Base-by-base conservation (phyloP, 2,797 vertebrate species). In the Mus minutoides region DNA sequence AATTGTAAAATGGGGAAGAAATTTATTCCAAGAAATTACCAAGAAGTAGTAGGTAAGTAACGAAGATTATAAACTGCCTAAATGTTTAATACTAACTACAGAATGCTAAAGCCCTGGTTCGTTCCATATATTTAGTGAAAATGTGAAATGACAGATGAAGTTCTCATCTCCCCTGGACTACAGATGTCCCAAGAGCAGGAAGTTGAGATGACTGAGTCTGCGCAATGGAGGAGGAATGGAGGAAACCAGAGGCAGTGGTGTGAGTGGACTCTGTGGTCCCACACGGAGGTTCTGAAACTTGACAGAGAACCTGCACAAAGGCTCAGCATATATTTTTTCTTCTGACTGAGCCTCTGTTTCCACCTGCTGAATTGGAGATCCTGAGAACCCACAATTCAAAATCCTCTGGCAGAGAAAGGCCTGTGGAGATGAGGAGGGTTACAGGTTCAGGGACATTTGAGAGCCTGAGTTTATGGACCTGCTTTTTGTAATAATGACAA, bases 401-500 rank as follows among this genome's bases (percentile, higher is more conserved):
- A 90, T 90, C 49, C 40, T 29, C 62, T 67, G 21, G 6, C 7
- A 82, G 80, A 78, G 12, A 4, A 12, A 7, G 13, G 52, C n/a
- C 29, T 92, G 43, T 16, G 29, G 31, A 85, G 54, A 49, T 16
- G 0, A 92, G 93, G 90, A 83, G n/a, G n/a, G 71, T 31, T 86
- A 88, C 77, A 69, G 56, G 34, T 94, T 24, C 77, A 88, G 43
- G 62, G 29, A 96, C 54, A 26, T 85, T 62, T 77, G 46, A 64
- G 31, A 89, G 7, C 77, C 89, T 40, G 29, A 75, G 76, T 94
- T 80, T 58, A 10, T 31, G 14, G 67, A 82, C n/a, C 90, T 94
- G 78, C 16, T 79, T 94, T 97, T 94, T 88, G 40, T 88, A 93
- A 96, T 21, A 85, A 91, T 94, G 76, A 91, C 82, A 86, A 97